Evolutionary conservation across 64 coral and sea anemone species (phyloP), one percentile per base, ranked within the genome.

Genomic region (Cladopsammia gracilis): DNA sequence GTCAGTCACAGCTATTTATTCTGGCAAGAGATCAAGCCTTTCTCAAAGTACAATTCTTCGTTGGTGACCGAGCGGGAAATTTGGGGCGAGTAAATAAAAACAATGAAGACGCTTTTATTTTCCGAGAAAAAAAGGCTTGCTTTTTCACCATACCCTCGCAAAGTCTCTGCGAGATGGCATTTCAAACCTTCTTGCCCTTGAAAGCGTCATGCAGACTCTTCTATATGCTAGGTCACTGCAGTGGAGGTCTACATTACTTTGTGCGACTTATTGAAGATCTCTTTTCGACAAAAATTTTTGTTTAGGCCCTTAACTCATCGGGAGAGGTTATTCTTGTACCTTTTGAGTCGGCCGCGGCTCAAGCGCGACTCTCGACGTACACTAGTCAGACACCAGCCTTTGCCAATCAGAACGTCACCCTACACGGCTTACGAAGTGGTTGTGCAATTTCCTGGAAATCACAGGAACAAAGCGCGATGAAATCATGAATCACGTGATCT

Each of bases 161-260:
- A 89, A 89, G 44, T 78, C 73, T 14, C 58, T 89, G 26, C 73
- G 73, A 10, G 73, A 67, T 25, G 87, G 87, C 19, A 7, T 58
- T 52, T 76, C 16, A 24, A 89, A 89, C 52, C n/a, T 65, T 60
- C 78, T 89, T 76, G 87, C 58, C 20, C 45, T 93, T 0, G 34
- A 4, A 86, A 58, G 49, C 65, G 72, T 75, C 47, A 92, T 65
- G 20, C 10, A n/a, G 20, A 84, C 70, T 13, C 68, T 15, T 7
- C 18, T 1, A 2, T 86, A 2, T 92, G 80, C 90, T 70, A 70
- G 13, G 71, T 85, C 1, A 74, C 80, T 16, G 81, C 68, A 6
- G 25, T 85, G 11, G 58, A 86, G 64, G 60, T 66, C 15, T 93
- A 93, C 59, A 25, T 86, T 23, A 58, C 10, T 24, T 14, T 86